Percentiles rank a stretch among this genome's conserved stretches.
Conservation (phyloP, 2,113 vertebrate genomes). For the Empidonax alnorum region DNA sequence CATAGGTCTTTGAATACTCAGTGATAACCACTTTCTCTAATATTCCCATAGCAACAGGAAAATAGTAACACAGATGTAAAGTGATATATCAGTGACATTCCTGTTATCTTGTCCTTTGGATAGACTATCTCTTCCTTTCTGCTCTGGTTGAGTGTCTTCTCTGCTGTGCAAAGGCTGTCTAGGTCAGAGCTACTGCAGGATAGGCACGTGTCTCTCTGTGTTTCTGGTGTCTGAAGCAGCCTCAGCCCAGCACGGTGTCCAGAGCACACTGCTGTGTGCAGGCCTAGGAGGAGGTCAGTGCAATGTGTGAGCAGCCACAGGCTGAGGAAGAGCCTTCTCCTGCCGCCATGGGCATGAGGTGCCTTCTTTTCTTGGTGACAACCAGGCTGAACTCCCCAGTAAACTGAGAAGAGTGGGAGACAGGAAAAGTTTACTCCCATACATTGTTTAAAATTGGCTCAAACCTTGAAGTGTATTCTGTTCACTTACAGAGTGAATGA, state of each 20-base stretch:
- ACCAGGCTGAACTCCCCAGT: neutral
- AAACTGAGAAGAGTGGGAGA: neutral
- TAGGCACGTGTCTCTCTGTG: rapidly evolving
- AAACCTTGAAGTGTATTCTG: neutral
- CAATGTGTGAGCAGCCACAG: neutral
- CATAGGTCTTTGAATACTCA: conserved; percentile 35
- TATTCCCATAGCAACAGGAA: conserved; percentile 67
- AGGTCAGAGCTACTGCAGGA: neutral
- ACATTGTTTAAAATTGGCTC: neutral
- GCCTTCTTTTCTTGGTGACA: neutral
- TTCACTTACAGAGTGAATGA: neutral
- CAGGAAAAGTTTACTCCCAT: neutral
- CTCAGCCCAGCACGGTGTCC: rapidly evolving
- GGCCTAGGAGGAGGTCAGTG: neutral
- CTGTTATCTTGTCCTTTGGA: neutral
- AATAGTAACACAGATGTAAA: conserved; percentile 32
- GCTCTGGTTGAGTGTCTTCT: neutral
- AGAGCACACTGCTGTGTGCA: rapidly evolving
- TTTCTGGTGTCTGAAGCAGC: neutral
- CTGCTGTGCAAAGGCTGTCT: neutral
- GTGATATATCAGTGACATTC: neutral
- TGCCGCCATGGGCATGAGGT: neutral
- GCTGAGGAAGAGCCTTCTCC: neutral
- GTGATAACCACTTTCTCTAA: neutral
- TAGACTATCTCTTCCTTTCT: neutral